phyloP scores from a whole-genome alignment of 2,888 invertebrate species.

The Sesamia inferens region DNA sequence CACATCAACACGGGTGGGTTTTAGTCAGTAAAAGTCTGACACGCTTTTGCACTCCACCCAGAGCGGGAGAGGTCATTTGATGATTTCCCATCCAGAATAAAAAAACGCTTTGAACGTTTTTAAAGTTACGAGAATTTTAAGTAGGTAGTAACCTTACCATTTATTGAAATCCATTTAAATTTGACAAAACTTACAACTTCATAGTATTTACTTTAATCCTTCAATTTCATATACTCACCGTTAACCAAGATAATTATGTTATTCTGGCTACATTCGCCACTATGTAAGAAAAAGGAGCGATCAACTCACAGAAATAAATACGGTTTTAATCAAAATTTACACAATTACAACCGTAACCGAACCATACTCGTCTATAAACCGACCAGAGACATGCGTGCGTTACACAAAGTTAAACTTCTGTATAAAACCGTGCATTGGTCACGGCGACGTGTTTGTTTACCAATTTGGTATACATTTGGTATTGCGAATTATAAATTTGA shows the following conservation, averaged over 20 bases:
- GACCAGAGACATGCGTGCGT: constrained; percentile 31
- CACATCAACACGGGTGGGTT: too few species aligned
- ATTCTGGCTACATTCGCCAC: neutral
- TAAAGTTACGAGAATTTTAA: too few species aligned
- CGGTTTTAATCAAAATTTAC: neutral
- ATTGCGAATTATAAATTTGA: constrained; percentile 83
- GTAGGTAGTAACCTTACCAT: too few species aligned
- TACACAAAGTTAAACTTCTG: constrained; percentile 60
- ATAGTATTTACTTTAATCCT: neutral
- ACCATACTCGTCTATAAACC: neutral
- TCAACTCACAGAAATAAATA: neutral
- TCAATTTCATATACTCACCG: too few species aligned
- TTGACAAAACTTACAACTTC: neutral
- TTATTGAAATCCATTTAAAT: too few species aligned
- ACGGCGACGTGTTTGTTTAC: constrained; percentile 81
- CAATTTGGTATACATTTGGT: constrained; percentile 81
- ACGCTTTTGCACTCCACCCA: too few species aligned
- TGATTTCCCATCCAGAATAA: too few species aligned
- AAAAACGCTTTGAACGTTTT: too few species aligned
- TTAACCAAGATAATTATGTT: neutral
- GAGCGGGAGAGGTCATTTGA: too few species aligned
- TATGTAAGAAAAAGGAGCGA: neutral
- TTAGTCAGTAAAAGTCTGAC: too few species aligned
- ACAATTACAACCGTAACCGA: constrained; percentile 17
- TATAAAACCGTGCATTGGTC: constrained; percentile 42